phyloP scores from a whole-genome alignment of 2,888 invertebrate species.

The Drosophila rubida region DNA sequence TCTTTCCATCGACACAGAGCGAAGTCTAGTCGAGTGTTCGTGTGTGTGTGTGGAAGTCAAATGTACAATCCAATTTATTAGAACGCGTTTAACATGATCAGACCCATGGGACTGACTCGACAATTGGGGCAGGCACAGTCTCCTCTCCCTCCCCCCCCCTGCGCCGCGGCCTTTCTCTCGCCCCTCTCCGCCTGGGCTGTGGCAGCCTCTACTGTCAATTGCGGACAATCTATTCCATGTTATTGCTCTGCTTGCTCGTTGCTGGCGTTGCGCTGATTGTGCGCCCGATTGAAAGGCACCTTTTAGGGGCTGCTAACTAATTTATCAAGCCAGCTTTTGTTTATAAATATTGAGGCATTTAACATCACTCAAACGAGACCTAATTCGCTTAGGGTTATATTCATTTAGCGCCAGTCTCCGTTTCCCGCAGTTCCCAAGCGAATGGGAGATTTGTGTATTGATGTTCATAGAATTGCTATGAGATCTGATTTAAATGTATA shows the following conservation, averaged over 20 bases:
- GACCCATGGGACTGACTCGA: conserved; percentile 42
- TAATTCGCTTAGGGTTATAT: background rate
- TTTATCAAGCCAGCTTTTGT: conserved; percentile 50
- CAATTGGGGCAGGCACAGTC: conserved; percentile 58
- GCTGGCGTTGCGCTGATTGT: conserved; percentile 55
- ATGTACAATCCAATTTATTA: conserved; percentile 82
- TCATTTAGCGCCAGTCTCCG: background rate
- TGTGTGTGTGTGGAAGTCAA: conserved; percentile 62
- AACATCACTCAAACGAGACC: background rate
- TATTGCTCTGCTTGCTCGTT: conserved; percentile 11
- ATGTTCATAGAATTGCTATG: no score
- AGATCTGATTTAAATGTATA: no score
- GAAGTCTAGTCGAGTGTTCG: background rate
- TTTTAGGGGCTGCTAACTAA: conserved; percentile 47
- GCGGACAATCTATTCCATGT: conserved; percentile 58
- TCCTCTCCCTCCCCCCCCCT: background rate
- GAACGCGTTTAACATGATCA: conserved; percentile 74
- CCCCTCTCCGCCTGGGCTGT: no score
- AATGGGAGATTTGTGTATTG: no score
- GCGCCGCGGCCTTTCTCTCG: background rate
- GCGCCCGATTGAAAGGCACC: conserved; percentile 14
- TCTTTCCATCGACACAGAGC: background rate
- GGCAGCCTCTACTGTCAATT: conserved; percentile 48
- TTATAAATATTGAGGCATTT: conserved; percentile 40
- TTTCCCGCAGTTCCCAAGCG: no score